phyloP scores from a whole-genome alignment of 2,888 invertebrate genomes.

The Drosophila tanythrix region DNA sequence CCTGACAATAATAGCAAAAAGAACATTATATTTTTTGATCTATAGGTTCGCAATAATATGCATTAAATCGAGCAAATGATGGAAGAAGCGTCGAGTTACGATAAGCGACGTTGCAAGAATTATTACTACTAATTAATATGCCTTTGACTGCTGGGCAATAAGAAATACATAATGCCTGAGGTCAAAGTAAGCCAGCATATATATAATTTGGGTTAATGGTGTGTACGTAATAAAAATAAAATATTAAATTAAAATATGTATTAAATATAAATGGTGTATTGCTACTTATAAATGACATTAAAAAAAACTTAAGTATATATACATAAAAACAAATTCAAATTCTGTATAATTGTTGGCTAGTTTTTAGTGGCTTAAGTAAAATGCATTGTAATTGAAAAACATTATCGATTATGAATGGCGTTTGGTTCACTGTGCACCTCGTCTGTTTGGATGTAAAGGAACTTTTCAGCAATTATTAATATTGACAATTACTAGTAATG shows the following conservation, averaged over 20 bases:
- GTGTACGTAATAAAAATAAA: neutral
- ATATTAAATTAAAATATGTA: neutral
- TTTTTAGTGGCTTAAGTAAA: neutral
- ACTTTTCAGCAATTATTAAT: constrained; percentile 59
- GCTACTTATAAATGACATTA: too few species aligned
- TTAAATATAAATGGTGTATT: neutral
- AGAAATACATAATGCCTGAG: neutral
- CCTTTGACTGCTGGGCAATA: neutral
- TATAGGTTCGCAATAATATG: neutral
- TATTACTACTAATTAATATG: neutral
- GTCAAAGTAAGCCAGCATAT: neutral
- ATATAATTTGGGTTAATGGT: neutral
- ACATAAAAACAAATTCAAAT: neutral
- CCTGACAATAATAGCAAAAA: neutral
- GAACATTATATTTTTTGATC: neutral
- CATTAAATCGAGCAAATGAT: neutral
- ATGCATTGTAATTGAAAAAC: neutral
- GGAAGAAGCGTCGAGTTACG: neutral
- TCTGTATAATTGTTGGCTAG: neutral
- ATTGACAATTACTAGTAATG: constrained; percentile 69
- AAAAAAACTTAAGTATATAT: neutral
- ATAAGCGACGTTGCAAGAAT: neutral
- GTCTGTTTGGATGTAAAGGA: constrained; percentile 43
- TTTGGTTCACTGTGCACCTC: constrained; percentile 22
- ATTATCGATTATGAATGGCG: neutral